Base-by-base conservation (phyloP, 2,797 vertebrate genomes). In the Semotilus atromaculatus region DNA sequence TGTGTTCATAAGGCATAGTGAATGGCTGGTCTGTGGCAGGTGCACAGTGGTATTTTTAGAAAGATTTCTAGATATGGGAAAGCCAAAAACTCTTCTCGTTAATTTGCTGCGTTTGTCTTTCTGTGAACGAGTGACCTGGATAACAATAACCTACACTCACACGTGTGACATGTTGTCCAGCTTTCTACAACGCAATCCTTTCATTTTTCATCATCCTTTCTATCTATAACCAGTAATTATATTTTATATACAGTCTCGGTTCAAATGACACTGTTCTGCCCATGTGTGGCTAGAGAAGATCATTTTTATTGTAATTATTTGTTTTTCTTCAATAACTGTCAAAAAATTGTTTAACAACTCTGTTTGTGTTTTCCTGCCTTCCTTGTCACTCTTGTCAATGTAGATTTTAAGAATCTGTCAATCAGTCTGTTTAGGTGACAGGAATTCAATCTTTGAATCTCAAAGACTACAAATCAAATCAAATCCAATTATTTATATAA, bases 1-100 rank as follows among this genome's bases (percentile, higher is more conserved):
- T 34, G 34, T 34, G 34, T 34, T 84, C 60, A 40, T 53, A 58
- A 45, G 74, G 80, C 82, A 66, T 53, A 81, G 86, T 76, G 84
- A 85, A 79, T 85, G 87, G 36, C 67, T 73, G 85, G 73, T 62
- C 74, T 72, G 13, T 80, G 66, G 77, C 89, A 89, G 88, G 83
- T 89, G 89, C 86, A 78, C n/a, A 55, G 10, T 51, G 14, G 66
- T 89, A 89, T 89, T 85, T 89, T 88, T 88, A 86, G 86, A 82
- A 60, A 48, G 29, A 55, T 78, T 71, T 86, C 81, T 79, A 36
- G 14, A 83, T 53, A 73, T 71, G 79, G 29, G 19, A 55, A 53
- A 68, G 80, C 43, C 86, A 85, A 87, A 88, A 64, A 80, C 45
- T 82, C 62, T 86, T 70, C 48, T 85, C 66, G 60, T 80, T 87